Evolutionary conservation across 2,888 invertebrate species (phyloP), one percentile per base, ranked within the genome.

Genomic region (Hirtodrosophila trivittata): DNA sequence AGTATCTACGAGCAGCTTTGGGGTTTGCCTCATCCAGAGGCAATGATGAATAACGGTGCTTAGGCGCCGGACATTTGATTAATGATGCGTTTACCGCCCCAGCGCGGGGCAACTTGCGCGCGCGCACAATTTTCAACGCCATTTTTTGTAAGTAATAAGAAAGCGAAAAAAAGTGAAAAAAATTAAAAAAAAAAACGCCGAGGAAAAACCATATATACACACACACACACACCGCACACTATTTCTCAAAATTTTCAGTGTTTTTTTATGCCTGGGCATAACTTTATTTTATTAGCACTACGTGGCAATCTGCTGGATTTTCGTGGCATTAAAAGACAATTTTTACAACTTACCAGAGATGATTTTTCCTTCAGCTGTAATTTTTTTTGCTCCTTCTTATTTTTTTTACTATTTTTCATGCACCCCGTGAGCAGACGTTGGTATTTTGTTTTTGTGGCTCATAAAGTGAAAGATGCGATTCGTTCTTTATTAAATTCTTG

Each of bases 301-400:
- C 86, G 83, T 87, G 84, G 87, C 87, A 84, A 87, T 84, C 84
- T 84, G 87, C 71, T 86, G 86, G 83, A 82, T 87, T 84, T 87
- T 71, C 64, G 64, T 56, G 67, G 87, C 87, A 84, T 84, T 84
- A 84, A 84, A 84, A 84, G 86, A 86, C 86, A 80, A 84, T 84
- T 84, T 84, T 86, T 86, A 82, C 72, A 75, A 86, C 86, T 81
- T 86, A 81, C 84, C 86, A 83, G 57, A 55, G 66, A 63, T 69
- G 64, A 52, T 68, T 66, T 83, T 81, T 77, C 55, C 63, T 45
- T 57, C 63, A 59, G 62, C 64, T 73, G 18, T 21, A 21, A 21
- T 35, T 66, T 45, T 25, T n/a, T 28, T 21, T 26, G 9, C 9
- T 28, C 2, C 5, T 28, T 28, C 9, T 54, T 46, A 52, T 12